Percentiles rank a stretch among this genome's conserved stretches.
Conservation (phyloP, 2,888 invertebrate genomes). For the Teinopalpus imperialis region DNA sequence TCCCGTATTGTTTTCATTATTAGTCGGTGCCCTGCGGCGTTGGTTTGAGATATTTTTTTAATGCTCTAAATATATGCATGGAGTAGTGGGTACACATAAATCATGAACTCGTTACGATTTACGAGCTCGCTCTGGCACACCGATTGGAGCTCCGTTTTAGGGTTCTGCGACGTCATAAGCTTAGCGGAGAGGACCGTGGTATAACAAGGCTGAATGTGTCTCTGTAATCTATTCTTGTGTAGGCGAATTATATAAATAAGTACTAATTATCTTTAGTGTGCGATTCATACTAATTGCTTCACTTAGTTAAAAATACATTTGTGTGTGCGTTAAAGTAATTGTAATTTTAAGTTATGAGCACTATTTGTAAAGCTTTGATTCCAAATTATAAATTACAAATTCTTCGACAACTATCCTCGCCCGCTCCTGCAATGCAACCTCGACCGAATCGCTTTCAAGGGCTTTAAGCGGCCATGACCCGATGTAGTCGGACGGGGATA, state of each 20-base stretch:
- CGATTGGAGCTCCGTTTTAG: conserved; percentile 70
- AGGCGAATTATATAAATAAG: too few relatives aligned
- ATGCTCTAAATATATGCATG: conserved; percentile 43
- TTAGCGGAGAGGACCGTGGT: too few relatives aligned
- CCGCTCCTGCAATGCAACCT: conserved; percentile 59
- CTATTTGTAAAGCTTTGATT: too few relatives aligned
- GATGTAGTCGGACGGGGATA: conserved; percentile 47
- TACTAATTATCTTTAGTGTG: too few relatives aligned
- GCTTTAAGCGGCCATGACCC: conserved; percentile 80
- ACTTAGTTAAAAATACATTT: too few relatives aligned
- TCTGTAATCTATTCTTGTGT: too few relatives aligned
- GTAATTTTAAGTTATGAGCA: too few relatives aligned
- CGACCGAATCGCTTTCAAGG: conserved; percentile 73
- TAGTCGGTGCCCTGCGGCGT: conserved; percentile 27
- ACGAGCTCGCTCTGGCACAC: conserved; percentile 62
- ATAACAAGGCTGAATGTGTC: too few relatives aligned
- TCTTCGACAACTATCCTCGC: too few relatives aligned
- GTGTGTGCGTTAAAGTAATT: too few relatives aligned
- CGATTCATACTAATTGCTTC: too few relatives aligned
- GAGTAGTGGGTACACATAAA: conserved; percentile 59
- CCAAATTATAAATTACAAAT: too few relatives aligned
- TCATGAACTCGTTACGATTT: conserved; percentile 80
- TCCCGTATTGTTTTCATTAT: conserved; percentile 36
- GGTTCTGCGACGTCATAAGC: conserved; percentile 49
- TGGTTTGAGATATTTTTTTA: conserved; percentile 55